These are phyloP conservation scores for Ctenopoma kingsleyae DNA, from an alignment of 2,797 vertebrate species.

Conservation along the genomic window DNA sequence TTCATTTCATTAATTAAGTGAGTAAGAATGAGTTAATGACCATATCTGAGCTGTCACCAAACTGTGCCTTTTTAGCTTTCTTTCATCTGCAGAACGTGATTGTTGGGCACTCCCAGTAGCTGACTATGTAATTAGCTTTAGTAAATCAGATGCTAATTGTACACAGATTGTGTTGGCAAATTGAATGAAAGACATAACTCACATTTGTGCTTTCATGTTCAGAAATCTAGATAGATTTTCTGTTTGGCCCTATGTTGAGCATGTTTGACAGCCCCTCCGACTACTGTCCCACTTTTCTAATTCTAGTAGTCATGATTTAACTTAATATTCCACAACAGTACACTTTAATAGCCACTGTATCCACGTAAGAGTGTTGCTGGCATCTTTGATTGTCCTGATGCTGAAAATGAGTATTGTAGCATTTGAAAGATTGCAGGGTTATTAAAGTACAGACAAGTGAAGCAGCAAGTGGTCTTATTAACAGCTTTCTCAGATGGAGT, in stretches of 20 bases:
- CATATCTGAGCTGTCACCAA: neutral
- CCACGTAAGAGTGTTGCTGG: constrained; percentile 14
- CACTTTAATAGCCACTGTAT: neutral
- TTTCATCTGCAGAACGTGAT: neutral
- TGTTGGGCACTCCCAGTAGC: constrained; percentile 29
- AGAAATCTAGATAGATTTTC: constrained; percentile 4
- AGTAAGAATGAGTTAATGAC: constrained; percentile 14
- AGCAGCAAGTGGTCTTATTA: constrained; percentile 48
- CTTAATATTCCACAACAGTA: neutral
- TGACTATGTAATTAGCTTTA: constrained; percentile 49
- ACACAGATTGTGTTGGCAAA: constrained; percentile 49
- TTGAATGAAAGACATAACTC: constrained; percentile 31
- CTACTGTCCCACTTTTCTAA: neutral
- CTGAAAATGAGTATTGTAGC: constrained; percentile 16
- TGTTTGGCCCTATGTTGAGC: neutral
- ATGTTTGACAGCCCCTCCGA: neutral
- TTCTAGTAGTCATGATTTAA: constrained; percentile 3
- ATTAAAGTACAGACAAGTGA: constrained; percentile 50
- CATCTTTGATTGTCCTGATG: constrained; percentile 8
- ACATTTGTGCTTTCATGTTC: constrained; percentile 36
- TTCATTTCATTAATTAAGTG: constrained; percentile 8
- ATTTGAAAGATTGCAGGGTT: constrained; percentile 36
- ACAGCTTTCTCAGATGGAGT: constrained; percentile 39
- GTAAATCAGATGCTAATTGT: constrained; percentile 55
- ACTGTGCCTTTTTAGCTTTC: constrained; percentile 25